Conservation (phyloP, 2,113 vertebrate species). For the western clawed frog (Xenopus tropicalis) region DNA sequence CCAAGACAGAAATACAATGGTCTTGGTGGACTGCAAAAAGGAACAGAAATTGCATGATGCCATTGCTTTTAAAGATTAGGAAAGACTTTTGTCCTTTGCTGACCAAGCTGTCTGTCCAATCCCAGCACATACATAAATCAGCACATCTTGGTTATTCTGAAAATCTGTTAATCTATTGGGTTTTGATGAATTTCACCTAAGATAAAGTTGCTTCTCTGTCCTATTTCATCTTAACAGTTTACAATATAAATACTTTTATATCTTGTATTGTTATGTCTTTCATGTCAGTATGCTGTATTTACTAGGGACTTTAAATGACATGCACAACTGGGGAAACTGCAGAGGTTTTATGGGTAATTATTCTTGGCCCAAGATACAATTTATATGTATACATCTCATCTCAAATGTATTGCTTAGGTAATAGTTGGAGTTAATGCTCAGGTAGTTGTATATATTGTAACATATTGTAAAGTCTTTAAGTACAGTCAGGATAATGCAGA, state of each 20-base stretch:
- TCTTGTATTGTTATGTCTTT: too few species aligned
- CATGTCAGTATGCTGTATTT: too few species aligned
- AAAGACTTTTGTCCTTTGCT: constrained; percentile 55
- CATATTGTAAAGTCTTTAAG: too few species aligned
- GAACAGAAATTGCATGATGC: constrained; percentile 55
- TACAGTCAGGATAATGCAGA: too few species aligned
- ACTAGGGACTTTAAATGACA: too few species aligned
- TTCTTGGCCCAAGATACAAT: too few species aligned
- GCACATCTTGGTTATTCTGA: constrained; percentile 5
- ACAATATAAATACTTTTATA: neutral
- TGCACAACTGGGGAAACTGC: too few species aligned
- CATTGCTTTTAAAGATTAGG: constrained; percentile 62
- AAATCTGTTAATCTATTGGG: neutral
- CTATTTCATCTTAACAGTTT: neutral
- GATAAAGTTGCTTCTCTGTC: neutral
- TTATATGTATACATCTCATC: too few species aligned
- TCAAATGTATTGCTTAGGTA: too few species aligned
- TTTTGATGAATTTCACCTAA: constrained; percentile 3
- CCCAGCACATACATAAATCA: constrained; percentile 14
- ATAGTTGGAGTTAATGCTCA: too few species aligned
- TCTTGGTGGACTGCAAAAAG: constrained; percentile 57
- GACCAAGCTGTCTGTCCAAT: constrained; percentile 46
- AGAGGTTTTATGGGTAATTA: too few species aligned
- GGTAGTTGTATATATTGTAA: too few species aligned
- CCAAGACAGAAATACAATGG: constrained; percentile 61